Evolutionary conservation across 2,888 invertebrate genomes (phyloP), one percentile per base, ranked within the genome.

Genomic region (Drosophila yooni): DNA sequence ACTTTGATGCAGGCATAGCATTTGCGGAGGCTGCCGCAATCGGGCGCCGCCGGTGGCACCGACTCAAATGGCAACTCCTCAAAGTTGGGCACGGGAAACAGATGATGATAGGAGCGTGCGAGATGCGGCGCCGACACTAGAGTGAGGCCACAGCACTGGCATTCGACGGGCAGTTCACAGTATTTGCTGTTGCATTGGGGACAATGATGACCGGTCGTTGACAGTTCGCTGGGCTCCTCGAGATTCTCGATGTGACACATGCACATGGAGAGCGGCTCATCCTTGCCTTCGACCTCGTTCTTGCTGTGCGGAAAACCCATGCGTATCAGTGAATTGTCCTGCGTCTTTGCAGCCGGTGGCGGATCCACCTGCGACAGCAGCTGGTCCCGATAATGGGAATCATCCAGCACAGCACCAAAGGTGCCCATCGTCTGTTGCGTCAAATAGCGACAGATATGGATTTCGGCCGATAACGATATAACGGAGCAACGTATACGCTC

Each of bases 101-200:
- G 94, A 93, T 99, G 99, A 92, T 99, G 99, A 93, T 99, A 99
- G 0, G 99, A 99, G 78, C 99, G 95, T 4, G 99, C 99, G 59
- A 99, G 94, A 94, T 99, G 99, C 29, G 99, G 99, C 2, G 99
- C 99, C 1, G 99, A 99, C 18, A 99, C 99, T 56, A 99, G 94
- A 7, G 99, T 99, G 70, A 99, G 94, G 0, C 98, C 98, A 93
- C 99, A 99, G 13, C 98, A 96, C 90, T 97, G 95, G 92, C 99
- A 99, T 94, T 99, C 99, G 4, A 98, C 98, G 0, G 99, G 99
- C 88, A 99, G 94, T 92, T 99, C 98, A 93, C 99, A 99, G 94
- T 99, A 99, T 94, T 99, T 98, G 93, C 98, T 97, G 87, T 97
- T 96, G 93, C 99, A 99, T 93, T 99, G 98, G n/a, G 98, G 98